Evolutionary conservation across 30 jellyfish, hydroid and myxozoan species (phyloP), one percentile per base, ranked within the genome.

Genomic region (Pelagia noctiluca): DNA sequence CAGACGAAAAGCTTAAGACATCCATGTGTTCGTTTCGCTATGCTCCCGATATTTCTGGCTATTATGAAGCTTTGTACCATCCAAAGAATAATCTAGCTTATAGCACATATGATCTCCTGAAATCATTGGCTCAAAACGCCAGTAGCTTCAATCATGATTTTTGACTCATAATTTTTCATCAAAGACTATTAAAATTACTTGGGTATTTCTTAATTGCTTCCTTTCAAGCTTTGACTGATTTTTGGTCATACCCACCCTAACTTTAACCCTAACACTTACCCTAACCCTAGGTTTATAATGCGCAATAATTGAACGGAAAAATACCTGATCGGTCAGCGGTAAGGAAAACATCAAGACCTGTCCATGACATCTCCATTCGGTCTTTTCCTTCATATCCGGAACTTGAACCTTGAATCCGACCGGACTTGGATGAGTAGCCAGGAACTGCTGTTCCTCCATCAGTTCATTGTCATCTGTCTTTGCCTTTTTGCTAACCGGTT

Each of bases 281-380:
- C 57, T 42, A 4, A 13, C 7, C 21, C 22, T 12, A 18, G 22
- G 7, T 11, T 8, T 66, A 66, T 8, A 23, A 66, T 13, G 12
- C 7, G 57, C 8, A 8, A 42, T 42, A 5, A 42, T 16, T n/a
- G n/a, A n/a, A n/a, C n/a, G n/a, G 16, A 42, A 42, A 67, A 61
- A 71, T 78, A 93, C 98, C 95, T 79, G 94, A 54, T 87, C 96
- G 3, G 98, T 86, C 42, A 86, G 87, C 26, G 97, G 97, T 26
- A 87, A 49, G 2, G 95, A 75, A 26, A 93, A 42, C 62, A 81
- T 48, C 18, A 93, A 70, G 1, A 87, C 47, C 70, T 93, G 98
- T 19, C 98, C 98, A 49, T 87, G 96, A 30, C 96, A 86, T 75
- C 93, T 88, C 98, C 98, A 93, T 75, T 93, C 98, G 48, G 94